Conservation (phyloP, 1,140 invertebrate species). For the Tetragonula clypearis region DNA sequence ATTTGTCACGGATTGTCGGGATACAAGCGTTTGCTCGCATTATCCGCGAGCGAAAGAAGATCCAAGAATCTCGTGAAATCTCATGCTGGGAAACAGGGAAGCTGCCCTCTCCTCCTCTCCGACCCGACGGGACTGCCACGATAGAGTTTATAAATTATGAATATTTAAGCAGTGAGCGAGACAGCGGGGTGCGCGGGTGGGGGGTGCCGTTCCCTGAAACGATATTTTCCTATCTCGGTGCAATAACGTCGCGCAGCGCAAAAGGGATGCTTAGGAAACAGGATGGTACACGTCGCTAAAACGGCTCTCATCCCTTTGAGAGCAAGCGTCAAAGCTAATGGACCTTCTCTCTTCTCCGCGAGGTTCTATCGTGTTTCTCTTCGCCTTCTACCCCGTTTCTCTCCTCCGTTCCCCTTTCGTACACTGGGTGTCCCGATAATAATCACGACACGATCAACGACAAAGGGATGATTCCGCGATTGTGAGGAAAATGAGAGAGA, state of each 20-base stretch:
- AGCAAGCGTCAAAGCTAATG: conserved; percentile 77
- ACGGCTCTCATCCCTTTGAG: conserved; percentile 74
- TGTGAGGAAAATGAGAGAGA: not conserved
- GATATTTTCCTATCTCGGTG: conserved; percentile 67
- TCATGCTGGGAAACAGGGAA: conserved; percentile 48
- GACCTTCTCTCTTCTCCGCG: conserved; percentile 65
- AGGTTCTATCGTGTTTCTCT: conserved; percentile 58
- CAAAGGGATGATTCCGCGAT: not conserved
- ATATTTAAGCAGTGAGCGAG: conserved; percentile 58
- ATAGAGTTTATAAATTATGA: conserved; percentile 69
- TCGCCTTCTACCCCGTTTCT: conserved; percentile 16
- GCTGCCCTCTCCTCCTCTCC: not conserved
- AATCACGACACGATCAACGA: not conserved
- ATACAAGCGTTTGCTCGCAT: not conserved
- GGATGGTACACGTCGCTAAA: conserved; percentile 74
- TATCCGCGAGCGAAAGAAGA: conserved; percentile 1
- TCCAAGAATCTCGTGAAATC: conserved; percentile 41
- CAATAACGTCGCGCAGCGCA: conserved; percentile 69
- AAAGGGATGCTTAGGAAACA: conserved; percentile 77
- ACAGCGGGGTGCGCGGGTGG: not conserved
- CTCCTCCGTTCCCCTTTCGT: conserved; percentile 1
- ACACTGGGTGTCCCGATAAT: not conserved
- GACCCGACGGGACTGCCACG: conserved; percentile 20
- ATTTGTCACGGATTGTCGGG: not conserved
- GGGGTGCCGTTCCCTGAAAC: conserved; percentile 8